Evolutionary conservation across 1,140 invertebrate genomes (phyloP).

Genomic region (Lanistes nyassanus): DNA sequence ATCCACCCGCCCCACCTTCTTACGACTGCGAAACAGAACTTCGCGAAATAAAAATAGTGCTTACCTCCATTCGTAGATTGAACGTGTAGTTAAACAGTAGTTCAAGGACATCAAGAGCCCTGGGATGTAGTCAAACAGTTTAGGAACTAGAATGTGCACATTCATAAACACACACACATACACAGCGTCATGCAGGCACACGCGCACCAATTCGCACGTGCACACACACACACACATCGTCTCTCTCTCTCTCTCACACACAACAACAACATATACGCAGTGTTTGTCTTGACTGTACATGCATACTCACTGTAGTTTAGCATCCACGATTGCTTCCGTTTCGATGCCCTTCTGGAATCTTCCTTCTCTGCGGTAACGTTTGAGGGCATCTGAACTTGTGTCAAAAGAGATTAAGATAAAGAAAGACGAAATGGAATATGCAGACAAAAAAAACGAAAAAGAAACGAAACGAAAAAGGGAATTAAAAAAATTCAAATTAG

Average conservation of each 20-base stretch:
- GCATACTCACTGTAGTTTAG: constrained; percentile 60
- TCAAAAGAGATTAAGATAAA: constrained; percentile 6
- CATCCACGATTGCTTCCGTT: constrained; percentile 63
- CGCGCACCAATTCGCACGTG: neutral
- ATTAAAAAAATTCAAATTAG: too few species aligned
- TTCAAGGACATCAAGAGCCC: constrained; percentile 58
- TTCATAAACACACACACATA: constrained; percentile 2
- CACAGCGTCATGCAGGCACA: neutral
- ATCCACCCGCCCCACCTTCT: too few species aligned
- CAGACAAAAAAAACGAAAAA: too few species aligned
- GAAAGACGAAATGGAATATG: too few species aligned
- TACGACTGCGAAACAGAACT: too few species aligned
- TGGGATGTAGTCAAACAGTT: neutral
- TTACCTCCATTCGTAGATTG: constrained; percentile 61
- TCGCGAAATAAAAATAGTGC: neutral
- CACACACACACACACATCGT: neutral
- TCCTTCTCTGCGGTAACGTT: constrained; percentile 45
- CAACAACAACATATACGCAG: neutral
- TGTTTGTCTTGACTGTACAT: neutral
- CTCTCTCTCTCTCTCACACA: neutral
- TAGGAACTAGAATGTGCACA: neutral
- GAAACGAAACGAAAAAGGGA: too few species aligned
- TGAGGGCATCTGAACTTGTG: constrained; percentile 53
- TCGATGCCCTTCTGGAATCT: constrained; percentile 52
- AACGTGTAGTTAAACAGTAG: constrained; percentile 64